Evolutionary conservation across 2,797 vertebrate genomes (phyloP).

Genomic region (Catamblyrhynchus diadema): DNA sequence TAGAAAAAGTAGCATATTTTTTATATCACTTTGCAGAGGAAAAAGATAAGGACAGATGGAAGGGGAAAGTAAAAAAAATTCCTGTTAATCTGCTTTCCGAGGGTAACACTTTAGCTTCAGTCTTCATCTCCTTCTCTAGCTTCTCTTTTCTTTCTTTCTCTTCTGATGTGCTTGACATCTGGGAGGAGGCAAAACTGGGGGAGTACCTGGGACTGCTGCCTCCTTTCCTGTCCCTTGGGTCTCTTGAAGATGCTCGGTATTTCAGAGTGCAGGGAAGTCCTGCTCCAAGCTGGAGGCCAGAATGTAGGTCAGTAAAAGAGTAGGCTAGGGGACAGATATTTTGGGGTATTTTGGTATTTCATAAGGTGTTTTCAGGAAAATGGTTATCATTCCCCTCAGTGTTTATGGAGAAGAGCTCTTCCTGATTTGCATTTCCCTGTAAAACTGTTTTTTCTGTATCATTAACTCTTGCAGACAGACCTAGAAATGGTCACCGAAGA

Average conservation of each 20-base stretch:
- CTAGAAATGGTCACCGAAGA: slow-evolving; percentile 99
- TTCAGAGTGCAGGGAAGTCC: not conserved
- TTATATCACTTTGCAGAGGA: not conserved
- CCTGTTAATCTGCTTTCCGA: not conserved
- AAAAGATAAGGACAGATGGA: not conserved
- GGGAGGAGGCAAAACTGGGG: not conserved
- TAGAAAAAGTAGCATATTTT: not conserved
- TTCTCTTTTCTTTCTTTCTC: not conserved
- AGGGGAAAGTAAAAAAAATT: not conserved
- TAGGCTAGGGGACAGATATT: not conserved
- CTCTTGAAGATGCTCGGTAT: not conserved
- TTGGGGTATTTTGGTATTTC: not conserved
- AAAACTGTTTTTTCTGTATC: not conserved
- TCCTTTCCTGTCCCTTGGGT: not conserved
- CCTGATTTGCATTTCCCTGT: not conserved
- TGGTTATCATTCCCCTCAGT: not conserved
- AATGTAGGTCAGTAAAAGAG: not conserved
- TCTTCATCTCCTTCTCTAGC: not conserved
- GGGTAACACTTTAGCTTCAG: not conserved
- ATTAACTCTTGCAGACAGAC: slow-evolving; percentile 83
- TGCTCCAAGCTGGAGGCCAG: not conserved
- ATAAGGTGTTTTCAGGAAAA: not conserved
- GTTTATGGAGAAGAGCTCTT: not conserved
- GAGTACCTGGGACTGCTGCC: not conserved
- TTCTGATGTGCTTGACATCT: not conserved